Conservation (phyloP, 2,888 invertebrate species). For the Aspidapion aeneum region DNA sequence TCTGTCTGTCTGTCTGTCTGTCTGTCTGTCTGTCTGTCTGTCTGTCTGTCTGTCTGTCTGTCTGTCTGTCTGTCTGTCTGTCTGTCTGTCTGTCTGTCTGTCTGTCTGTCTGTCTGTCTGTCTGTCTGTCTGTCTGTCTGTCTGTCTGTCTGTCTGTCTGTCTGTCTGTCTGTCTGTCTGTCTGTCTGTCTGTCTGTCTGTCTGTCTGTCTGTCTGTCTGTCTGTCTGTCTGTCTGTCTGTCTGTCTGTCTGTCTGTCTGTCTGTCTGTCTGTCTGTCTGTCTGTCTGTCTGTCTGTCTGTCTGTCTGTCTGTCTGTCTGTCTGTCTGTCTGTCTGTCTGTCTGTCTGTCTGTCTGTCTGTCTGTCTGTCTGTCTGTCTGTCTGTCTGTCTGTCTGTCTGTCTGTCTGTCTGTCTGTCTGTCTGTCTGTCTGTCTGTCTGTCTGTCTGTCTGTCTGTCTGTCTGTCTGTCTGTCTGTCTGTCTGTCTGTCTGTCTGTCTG, state of each 20-base stretch:
- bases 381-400: slow-evolving; percentile 15
- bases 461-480: slow-evolving; percentile 15
- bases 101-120: slow-evolving; percentile 17
- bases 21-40: too few species aligned
- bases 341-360: slow-evolving; percentile 15
- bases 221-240: slow-evolving; percentile 16
- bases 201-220: slow-evolving; percentile 14
- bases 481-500: slow-evolving; percentile 15
- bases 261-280: slow-evolving; percentile 15
- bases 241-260: slow-evolving; percentile 14
- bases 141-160: slow-evolving; percentile 14
- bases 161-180: slow-evolving; percentile 15
- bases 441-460: slow-evolving; percentile 14
- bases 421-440: slow-evolving; percentile 15
- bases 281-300: slow-evolving; percentile 15
- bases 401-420: slow-evolving; percentile 16
- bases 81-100: slow-evolving; percentile 16
- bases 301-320: slow-evolving; percentile 16
- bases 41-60: too few species aligned
- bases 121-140: slow-evolving; percentile 16
- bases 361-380: slow-evolving; percentile 16
- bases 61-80: slow-evolving; percentile 15
- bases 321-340: slow-evolving; percentile 13
- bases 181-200: slow-evolving; percentile 7
- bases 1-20: too few species aligned